Conservation (phyloP, 1,140 invertebrate species). For the Solen grandis region DNA sequence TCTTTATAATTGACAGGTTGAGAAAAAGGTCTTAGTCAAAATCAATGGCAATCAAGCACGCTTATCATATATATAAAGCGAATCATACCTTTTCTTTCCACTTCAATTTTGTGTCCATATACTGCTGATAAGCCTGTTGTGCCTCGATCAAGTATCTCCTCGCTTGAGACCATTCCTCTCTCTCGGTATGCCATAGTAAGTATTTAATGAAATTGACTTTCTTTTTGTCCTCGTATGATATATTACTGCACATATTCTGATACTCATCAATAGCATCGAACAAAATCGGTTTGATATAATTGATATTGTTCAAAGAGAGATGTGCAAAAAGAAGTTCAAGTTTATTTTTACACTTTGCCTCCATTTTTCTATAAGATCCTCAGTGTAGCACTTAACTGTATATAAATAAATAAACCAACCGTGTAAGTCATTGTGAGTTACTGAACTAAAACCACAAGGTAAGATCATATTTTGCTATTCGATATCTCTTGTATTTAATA, state of each 20-base stretch:
- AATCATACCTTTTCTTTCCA: too few species aligned
- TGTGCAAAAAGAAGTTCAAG: conserved; percentile 46
- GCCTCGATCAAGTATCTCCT: conserved; percentile 13
- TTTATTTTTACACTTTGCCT: too few species aligned
- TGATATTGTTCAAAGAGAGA: conserved; percentile 33
- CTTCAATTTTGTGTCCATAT: too few species aligned
- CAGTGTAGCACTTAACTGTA: too few species aligned
- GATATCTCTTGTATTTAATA: too few species aligned
- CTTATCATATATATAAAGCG: too few species aligned
- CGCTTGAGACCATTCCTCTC: conserved; percentile 26
- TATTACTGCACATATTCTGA: conserved; percentile 7
- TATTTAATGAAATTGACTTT: conserved; percentile 36
- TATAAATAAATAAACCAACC: too few species aligned
- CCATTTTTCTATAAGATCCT: too few species aligned
- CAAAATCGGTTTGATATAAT: conserved; percentile 24
- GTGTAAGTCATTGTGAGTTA: too few species aligned
- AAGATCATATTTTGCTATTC: too few species aligned
- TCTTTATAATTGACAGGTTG: too few species aligned
- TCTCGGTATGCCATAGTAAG: conserved; percentile 32
- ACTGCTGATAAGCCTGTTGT: conserved; percentile 42
- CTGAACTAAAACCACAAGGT: too few species aligned
- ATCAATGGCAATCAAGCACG: neutral
- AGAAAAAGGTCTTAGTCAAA: neutral
- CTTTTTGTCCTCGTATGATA: conserved; percentile 31
- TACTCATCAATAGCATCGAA: conserved; percentile 38